Percentiles rank a stretch among this genome's conserved stretches.
Conservation (phyloP, 2,113 vertebrate species). For the Mormyrus lacerda region DNA sequence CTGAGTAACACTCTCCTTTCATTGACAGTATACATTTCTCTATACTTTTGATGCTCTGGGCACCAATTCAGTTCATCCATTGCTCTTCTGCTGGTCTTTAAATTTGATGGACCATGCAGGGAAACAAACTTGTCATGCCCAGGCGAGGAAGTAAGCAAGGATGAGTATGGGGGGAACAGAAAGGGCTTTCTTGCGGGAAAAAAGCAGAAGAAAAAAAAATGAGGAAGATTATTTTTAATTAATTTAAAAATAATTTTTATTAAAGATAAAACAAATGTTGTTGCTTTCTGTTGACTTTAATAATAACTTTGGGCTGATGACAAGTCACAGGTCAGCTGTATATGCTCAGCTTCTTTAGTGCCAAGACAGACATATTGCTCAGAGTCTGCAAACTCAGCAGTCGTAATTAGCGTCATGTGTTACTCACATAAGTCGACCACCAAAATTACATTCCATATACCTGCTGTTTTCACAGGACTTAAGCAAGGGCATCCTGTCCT, state of each 20-base stretch:
- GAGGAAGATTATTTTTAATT: neutral
- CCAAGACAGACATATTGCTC: neutral
- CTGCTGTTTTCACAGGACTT: neutral
- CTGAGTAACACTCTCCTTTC: neutral
- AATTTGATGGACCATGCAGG: constrained; percentile 25
- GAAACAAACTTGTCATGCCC: neutral
- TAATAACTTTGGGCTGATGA: neutral
- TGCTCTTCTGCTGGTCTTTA: constrained; percentile 25
- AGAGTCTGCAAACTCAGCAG: neutral
- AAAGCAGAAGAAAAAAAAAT: neutral
- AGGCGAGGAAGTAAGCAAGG: too few species aligned
- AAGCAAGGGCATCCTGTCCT: neutral
- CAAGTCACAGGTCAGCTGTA: neutral
- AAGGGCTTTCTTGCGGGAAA: too few species aligned
- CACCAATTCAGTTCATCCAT: neutral
- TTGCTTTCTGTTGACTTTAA: neutral
- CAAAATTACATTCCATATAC: neutral
- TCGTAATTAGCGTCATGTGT: neutral
- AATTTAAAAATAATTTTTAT: neutral
- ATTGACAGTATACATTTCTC: neutral
- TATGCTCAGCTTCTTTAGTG: neutral
- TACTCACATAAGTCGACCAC: neutral
- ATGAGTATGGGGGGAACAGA: too few species aligned
- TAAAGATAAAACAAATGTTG: neutral
- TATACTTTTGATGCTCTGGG: neutral